Base-by-base conservation (phyloP, 2,113 vertebrate genomes). In the Pseudorasbora parva region DNA sequence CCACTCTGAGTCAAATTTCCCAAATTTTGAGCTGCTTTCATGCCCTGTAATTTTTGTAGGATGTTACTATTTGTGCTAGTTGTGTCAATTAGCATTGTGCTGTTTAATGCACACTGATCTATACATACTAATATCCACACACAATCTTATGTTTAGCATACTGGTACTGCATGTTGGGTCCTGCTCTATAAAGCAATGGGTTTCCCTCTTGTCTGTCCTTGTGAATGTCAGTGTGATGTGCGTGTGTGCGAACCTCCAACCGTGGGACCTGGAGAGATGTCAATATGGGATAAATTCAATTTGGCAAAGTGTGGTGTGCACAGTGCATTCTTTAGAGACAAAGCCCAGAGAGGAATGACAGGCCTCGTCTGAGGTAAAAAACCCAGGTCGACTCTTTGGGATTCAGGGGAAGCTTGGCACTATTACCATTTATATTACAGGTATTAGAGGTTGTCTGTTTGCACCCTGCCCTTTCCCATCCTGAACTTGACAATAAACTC, bases 381-480 rank as follows among this genome's bases (percentile, higher is more conserved):
- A 66, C 51, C 54, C 27, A 73, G 41, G 41, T 11, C 4, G 21
- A 51, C 71, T 84, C 51, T 60, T 87, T 84, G 81, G 62, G 79
- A 86, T 86, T 87, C 84, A 83, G 83, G 57, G 57, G 57, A 86
- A 72, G 79, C 74, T 51, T 77, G 74, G 41, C 54, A 71, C 84
- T 84, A 90, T 90, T 90, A 88, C 84, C 87, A 90, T 88, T 90
- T 88, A 89, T 89, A 89, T 89, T 87, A 88, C 77, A 75, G 83
- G 82, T 84, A 85, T 87, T 84, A 78, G 76, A 72, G 77, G 64
- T 73, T 45, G 72, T 45, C 51, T 47, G 27, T 75, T 66, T 80
- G 51, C 81, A 49, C 82, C 57, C 66, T 87, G 86, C 62, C 83
- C 78, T 84, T 73, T 54, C 49, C 76, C 72, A 43, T 78, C 82